These are phyloP conservation scores for Formicarius rufipectus DNA, from an alignment of 2,113 vertebrate species.

Conservation along the genomic window DNA sequence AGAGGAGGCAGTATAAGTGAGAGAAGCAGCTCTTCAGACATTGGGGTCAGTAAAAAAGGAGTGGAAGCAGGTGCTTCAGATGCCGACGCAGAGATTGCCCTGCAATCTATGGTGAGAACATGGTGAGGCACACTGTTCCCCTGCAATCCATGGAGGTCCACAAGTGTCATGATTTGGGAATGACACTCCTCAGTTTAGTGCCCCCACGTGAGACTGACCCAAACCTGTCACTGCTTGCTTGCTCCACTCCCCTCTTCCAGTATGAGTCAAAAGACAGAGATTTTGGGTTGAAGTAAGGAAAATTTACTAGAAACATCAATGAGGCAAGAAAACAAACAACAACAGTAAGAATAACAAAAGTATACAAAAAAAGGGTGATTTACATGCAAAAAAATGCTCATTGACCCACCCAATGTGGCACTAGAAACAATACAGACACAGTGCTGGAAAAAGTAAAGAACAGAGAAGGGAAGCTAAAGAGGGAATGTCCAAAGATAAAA, in stretches of 20 bases:
- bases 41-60: background rate
- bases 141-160: background rate
- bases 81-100: background rate
- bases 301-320: background rate
- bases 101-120: accelerated
- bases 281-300: background rate
- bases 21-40: background rate
- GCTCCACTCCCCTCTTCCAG: accelerated
- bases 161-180: background rate
- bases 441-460: background rate
- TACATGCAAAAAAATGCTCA: background rate
- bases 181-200: background rate
- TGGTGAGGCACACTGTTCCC: background rate
- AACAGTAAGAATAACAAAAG: background rate
- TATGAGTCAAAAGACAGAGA: background rate
- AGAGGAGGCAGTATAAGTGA: too few relatives aligned
- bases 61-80: background rate
- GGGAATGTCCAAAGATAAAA: background rate
- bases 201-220: too few relatives aligned
- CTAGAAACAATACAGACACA: accelerated
- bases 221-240: background rate
- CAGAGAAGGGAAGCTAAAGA: background rate
- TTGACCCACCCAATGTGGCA: accelerated
- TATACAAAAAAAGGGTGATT: background rate
- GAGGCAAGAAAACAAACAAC: background rate